These are phyloP conservation scores for Masnerella sp. DNA, from an alignment of 2,888 invertebrate genomes.

Conservation along the genomic window DNA sequence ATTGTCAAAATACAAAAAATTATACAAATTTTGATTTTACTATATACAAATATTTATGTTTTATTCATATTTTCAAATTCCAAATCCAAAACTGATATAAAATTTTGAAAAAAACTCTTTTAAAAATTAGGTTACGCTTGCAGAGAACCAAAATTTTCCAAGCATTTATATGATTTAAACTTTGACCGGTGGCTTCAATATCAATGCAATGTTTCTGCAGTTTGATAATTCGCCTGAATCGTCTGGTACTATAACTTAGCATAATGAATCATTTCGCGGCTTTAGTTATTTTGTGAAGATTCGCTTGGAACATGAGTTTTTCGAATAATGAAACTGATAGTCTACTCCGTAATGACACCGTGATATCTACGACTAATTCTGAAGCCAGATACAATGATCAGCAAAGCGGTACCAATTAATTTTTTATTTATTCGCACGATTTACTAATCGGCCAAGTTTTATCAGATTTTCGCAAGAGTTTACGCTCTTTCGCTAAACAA, in stretches of 20 bases:
- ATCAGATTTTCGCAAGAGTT: background rate
- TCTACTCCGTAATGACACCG: slow-evolving; percentile 65
- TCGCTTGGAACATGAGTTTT: slow-evolving; percentile 60
- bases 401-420: slow-evolving; percentile 28
- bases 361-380: slow-evolving; percentile 65
- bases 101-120: too few relatives aligned
- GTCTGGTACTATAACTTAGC: slow-evolving; percentile 14
- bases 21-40: too few relatives aligned
- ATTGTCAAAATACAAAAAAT: too few relatives aligned
- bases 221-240: slow-evolving; percentile 32
- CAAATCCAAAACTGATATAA: too few relatives aligned
- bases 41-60: too few relatives aligned
- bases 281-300: slow-evolving; percentile 28
- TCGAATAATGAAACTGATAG: slow-evolving; percentile 63
- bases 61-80: too few relatives aligned
- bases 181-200: slow-evolving; percentile 39
- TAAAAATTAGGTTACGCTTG: too few relatives aligned
- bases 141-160: slow-evolving; percentile 35
- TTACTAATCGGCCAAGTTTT: background rate
- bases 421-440: background rate
- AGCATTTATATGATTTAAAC: slow-evolving; percentile 16
- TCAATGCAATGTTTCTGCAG: slow-evolving; percentile 25
- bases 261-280: slow-evolving; percentile 32
- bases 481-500: too few relatives aligned
- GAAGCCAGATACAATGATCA: slow-evolving; percentile 45